Evolutionary conservation across 2,113 vertebrate species (phyloP).

Genomic region (Stegostoma tigrinum): DNA sequence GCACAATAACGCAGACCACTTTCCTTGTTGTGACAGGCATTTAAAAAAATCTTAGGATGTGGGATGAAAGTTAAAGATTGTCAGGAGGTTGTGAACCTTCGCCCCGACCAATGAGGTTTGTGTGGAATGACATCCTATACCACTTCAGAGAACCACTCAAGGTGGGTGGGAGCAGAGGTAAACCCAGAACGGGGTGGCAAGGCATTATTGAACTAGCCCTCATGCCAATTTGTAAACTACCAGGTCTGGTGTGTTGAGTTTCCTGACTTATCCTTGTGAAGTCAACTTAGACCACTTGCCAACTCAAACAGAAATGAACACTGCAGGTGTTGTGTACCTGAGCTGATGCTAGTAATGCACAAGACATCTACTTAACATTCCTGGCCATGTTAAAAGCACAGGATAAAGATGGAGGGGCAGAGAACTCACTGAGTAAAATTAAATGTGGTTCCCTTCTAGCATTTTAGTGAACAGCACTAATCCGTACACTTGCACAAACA

Average conservation of each 20-base stretch:
- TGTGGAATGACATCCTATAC: neutral
- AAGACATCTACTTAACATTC: neutral
- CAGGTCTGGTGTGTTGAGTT: neutral
- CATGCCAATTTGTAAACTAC: too few species aligned
- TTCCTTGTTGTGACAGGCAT: neutral
- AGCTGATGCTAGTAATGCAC: neutral
- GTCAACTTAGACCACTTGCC: neutral
- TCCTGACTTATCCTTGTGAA: too few species aligned
- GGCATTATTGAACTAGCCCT: neutral
- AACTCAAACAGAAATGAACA: neutral
- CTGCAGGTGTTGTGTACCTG: neutral
- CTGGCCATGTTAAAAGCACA: neutral
- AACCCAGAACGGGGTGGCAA: neutral
- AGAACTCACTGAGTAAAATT: neutral
- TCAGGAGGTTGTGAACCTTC: neutral
- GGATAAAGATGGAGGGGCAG: neutral
- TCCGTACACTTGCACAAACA: neutral
- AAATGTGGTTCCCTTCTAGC: neutral
- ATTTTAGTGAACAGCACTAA: neutral
- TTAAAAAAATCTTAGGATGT: neutral
- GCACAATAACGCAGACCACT: neutral
- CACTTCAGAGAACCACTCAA: neutral
- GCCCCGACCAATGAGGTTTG: neutral
- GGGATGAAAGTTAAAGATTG: neutral
- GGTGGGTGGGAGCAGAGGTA: neutral